Evolutionary conservation across 2,888 invertebrate genomes (phyloP).

Genomic region (Spisula subtruncata): DNA sequence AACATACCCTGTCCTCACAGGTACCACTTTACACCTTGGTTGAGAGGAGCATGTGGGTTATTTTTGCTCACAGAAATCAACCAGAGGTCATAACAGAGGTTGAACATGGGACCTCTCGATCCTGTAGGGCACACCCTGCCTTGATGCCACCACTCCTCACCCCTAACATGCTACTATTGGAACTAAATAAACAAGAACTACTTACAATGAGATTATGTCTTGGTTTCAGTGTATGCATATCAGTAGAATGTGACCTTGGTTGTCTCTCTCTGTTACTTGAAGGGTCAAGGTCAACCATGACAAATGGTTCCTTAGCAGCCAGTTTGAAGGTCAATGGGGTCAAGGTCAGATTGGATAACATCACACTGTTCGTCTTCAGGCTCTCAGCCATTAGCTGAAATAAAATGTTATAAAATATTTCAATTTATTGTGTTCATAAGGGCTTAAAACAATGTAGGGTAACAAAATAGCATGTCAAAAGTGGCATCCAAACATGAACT

Average conservation of each 20-base stretch:
- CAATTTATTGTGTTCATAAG: neutral
- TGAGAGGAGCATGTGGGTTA: no score
- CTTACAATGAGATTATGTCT: constrained; percentile 83
- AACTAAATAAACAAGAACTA: constrained; percentile 19
- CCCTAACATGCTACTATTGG: no score
- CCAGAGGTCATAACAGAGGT: no score
- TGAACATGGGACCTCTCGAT: no score
- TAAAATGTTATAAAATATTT: neutral
- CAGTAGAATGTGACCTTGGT: constrained; percentile 75
- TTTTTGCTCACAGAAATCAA: no score
- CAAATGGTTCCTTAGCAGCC: constrained; percentile 81
- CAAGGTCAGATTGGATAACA: constrained; percentile 84
- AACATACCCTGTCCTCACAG: no score
- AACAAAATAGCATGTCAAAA: neutral
- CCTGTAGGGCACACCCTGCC: no score
- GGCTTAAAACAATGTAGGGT: neutral
- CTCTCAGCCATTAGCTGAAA: constrained; percentile 78
- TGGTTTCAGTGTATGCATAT: constrained; percentile 81
- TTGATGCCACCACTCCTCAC: no score
- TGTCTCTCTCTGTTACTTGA: constrained; percentile 70
- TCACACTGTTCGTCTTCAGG: constrained; percentile 78
- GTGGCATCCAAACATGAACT: neutral
- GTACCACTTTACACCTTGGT: no score
- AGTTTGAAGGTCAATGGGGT: constrained; percentile 84
- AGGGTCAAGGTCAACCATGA: constrained; percentile 81